These are phyloP conservation scores for Huso huso DNA, from an alignment of 2,797 vertebrate genomes.

Conservation along the genomic window DNA sequence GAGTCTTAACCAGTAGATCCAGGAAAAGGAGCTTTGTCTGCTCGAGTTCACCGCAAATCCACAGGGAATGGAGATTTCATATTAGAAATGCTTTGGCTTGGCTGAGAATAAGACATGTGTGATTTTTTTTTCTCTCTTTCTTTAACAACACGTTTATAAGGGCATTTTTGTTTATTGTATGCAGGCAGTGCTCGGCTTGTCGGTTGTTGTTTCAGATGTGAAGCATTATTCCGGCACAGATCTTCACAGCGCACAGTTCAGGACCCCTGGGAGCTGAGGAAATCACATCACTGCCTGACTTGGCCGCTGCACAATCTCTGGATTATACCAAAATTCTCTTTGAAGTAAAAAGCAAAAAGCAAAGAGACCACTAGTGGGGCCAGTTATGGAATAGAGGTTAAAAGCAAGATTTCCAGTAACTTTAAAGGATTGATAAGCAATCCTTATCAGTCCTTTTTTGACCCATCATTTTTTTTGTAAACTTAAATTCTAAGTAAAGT, in stretches of 20 bases:
- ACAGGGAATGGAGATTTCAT: neutral
- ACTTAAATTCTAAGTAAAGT: too few relatives aligned
- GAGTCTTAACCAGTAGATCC: too few relatives aligned
- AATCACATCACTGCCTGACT: neutral
- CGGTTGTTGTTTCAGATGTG: constrained; percentile 8
- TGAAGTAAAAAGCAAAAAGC: constrained; percentile 1
- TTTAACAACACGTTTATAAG: constrained; percentile 1
- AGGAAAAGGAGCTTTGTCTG: neutral
- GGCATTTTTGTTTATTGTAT: constrained; percentile 2
- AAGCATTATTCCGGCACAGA: neutral
- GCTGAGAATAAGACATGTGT: neutral
- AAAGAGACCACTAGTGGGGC: neutral
- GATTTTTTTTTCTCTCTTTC: constrained; percentile 2
- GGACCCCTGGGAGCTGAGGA: neutral
- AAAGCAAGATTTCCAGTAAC: too few relatives aligned
- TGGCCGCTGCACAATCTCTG: neutral
- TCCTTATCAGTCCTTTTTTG: too few relatives aligned
- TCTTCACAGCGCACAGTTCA: neutral
- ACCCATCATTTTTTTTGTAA: too few relatives aligned
- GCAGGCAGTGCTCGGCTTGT: neutral
- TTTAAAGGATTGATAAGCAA: too few relatives aligned
- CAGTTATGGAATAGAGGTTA: too few relatives aligned
- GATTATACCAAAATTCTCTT: constrained; percentile 1
- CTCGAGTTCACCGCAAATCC: too few relatives aligned
- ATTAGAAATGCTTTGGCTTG: neutral